Percentiles rank a stretch among this genome's conserved stretches.
phyloP scores from a whole-genome alignment of 2,113 vertebrate species.

The Lichenostomus cassidix region DNA sequence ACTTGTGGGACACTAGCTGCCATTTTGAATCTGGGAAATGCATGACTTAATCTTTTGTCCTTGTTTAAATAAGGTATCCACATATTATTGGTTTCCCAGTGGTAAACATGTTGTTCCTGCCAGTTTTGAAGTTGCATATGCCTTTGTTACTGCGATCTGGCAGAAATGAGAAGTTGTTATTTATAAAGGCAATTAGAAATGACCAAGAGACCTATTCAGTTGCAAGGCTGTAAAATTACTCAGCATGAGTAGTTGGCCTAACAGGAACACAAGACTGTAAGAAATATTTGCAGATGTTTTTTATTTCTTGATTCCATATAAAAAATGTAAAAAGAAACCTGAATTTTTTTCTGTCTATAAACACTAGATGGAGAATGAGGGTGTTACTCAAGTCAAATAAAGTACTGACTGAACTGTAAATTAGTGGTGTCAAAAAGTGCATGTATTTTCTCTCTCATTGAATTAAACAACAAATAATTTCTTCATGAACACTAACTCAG shows the following conservation, averaged over 20 bases:
- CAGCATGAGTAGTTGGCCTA: background rate
- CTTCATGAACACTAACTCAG: background rate
- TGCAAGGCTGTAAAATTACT: background rate
- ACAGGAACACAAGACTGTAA: background rate
- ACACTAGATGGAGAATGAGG: background rate
- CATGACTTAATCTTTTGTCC: background rate
- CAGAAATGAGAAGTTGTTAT: background rate
- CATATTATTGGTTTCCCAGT: background rate
- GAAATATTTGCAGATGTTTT: background rate
- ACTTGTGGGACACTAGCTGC: background rate
- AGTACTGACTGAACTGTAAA: background rate
- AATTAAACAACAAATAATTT: background rate
- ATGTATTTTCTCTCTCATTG: background rate
- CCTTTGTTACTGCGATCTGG: background rate
- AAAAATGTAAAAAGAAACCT: background rate
- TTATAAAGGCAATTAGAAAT: constrained; percentile 10
- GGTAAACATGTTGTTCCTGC: background rate
- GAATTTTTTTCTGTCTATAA: background rate
- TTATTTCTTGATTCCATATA: background rate
- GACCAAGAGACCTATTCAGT: background rate
- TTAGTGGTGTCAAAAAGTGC: background rate
- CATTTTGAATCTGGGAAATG: background rate
- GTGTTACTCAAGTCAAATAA: background rate
- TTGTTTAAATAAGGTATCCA: background rate
- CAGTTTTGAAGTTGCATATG: background rate